A percentile compares a stretch with the other conserved stretches of the same genome.
Conservation (phyloP, 1,140 invertebrate genomes). For the Drosophila eugracilis region DNA sequence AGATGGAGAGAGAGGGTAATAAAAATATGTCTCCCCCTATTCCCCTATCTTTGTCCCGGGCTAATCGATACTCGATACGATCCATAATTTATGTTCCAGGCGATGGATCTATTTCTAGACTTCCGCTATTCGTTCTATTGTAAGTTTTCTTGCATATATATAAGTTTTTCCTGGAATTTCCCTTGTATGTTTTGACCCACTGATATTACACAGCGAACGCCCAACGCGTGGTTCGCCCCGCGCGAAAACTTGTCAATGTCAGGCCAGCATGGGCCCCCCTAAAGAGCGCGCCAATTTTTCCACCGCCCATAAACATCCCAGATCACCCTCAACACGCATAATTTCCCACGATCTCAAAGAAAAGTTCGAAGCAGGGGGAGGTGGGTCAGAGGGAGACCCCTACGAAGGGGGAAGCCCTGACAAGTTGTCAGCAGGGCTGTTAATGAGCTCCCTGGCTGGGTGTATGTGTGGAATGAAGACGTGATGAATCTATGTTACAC, state of each 20-base stretch:
- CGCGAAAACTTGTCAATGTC: constrained; percentile 21
- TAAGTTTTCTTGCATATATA: not conserved
- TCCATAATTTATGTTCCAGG: constrained; percentile 56
- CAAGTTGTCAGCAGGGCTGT: constrained; percentile 65
- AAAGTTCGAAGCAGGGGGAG: not conserved
- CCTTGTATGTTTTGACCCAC: constrained; percentile 40
- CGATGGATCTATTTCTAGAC: constrained; percentile 46
- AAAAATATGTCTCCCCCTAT: constrained; percentile 31
- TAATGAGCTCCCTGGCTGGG: too few species aligned
- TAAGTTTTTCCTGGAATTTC: not conserved
- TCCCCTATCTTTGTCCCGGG: constrained; percentile 5
- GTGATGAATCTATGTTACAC: constrained; percentile 17
- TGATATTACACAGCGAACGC: not conserved
- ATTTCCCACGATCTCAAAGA: constrained; percentile 63
- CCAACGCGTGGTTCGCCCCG: constrained; percentile 36
- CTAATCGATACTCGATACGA: constrained; percentile 64
- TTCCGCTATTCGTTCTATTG: constrained; percentile 34
- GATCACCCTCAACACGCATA: not conserved
- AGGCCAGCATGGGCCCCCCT: constrained; percentile 50
- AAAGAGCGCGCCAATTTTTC: constrained; percentile 32
- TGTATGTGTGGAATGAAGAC: constrained; percentile 13
- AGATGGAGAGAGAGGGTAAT: constrained; percentile 64
- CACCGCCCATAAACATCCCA: constrained; percentile 20
- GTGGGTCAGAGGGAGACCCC: too few species aligned
- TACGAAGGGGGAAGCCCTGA: constrained; percentile 16